phyloP scores from a whole-genome alignment of 1,140 invertebrate genomes.

The Phortica variegata region DNA sequence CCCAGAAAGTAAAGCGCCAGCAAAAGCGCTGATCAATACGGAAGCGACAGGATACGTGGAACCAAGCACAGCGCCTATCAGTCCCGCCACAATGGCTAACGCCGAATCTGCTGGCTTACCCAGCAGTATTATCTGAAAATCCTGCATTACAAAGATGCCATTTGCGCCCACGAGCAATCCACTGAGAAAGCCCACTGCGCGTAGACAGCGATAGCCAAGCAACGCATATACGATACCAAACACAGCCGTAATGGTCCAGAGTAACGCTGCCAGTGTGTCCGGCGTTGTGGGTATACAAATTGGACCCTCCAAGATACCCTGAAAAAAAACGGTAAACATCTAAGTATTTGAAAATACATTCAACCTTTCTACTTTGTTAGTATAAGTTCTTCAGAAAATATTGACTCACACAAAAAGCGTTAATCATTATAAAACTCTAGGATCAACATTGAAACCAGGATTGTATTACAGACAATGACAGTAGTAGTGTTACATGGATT shows the following conservation, averaged over 20 bases:
- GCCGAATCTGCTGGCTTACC: conserved; percentile 53
- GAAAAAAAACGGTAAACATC: conserved; percentile 7
- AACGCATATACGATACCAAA: conserved; percentile 65
- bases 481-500: too few relatives aligned
- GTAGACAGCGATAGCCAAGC: conserved; percentile 81
- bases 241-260: conserved; percentile 55
- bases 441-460: background rate
- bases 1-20: conserved; percentile 49
- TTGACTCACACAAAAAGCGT: background rate
- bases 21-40: conserved; percentile 50
- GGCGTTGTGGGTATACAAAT: conserved; percentile 46
- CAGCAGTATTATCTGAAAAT: conserved; percentile 46
- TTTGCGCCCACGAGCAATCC: conserved; percentile 81
- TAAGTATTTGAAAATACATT: too few relatives aligned
- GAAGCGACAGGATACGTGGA: conserved; percentile 54
- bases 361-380: too few relatives aligned
- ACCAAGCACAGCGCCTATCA: conserved; percentile 48
- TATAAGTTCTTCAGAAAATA: background rate
- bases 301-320: conserved; percentile 49
- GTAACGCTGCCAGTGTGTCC: conserved; percentile 42
- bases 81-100: conserved; percentile 48
- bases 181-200: conserved; percentile 86
- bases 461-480: too few relatives aligned
- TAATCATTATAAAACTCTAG: background rate
- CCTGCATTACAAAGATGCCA: conserved; percentile 47